Evolutionary conservation across 2,113 vertebrate genomes (phyloP).

Genomic region (Octodon degus): DNA sequence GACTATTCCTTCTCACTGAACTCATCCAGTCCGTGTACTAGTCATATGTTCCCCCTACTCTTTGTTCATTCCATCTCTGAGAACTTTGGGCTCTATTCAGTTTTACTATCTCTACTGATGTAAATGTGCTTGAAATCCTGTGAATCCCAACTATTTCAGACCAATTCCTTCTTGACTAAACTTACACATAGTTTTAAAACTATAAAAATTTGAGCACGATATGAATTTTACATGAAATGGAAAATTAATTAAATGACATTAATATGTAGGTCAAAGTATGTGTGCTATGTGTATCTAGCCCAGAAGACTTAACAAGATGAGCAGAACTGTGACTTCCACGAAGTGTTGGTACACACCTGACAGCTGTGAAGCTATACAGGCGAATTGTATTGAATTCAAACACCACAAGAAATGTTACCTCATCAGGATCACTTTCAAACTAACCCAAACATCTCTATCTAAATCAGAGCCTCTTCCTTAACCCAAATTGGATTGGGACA

Average conservation of each 20-base stretch:
- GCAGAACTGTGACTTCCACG: not conserved
- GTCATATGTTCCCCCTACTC: not conserved
- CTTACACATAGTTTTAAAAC: not conserved
- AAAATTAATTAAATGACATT: not conserved
- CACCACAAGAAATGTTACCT: not conserved
- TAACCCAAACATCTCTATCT: not conserved
- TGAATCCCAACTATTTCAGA: not conserved
- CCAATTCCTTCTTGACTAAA: not conserved
- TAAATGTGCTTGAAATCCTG: not conserved
- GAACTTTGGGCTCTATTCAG: not conserved
- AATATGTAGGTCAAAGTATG: not conserved
- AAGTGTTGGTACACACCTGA: not conserved
- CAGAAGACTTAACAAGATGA: not conserved
- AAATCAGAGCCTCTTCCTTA: not conserved
- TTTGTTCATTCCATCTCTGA: not conserved
- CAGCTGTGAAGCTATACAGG: not conserved
- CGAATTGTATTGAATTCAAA: not conserved
- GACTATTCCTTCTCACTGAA: not conserved
- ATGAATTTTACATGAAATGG: not conserved
- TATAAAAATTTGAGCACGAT: not conserved
- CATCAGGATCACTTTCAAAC: not conserved
- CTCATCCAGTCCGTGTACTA: not conserved
- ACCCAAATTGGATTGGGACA: not conserved
- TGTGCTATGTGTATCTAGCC: not conserved
- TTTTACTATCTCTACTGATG: not conserved